phyloP scores from a whole-genome alignment of 2,113 vertebrate genomes.

The Oncorhynchus masou region DNA sequence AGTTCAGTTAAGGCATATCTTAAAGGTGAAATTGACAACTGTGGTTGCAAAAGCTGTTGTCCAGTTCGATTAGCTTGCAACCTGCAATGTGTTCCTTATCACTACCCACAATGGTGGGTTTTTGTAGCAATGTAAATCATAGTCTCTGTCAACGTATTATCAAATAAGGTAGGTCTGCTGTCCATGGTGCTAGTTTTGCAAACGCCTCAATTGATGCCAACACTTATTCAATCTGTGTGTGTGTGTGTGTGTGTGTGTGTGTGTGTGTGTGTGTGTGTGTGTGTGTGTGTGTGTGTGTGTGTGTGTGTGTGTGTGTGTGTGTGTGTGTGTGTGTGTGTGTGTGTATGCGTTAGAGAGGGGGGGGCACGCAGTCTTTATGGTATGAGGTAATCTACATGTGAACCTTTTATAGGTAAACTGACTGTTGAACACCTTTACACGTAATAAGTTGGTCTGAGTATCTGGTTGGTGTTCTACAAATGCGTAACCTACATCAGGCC shows the following conservation, averaged over 20 bases:
- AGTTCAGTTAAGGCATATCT: not conserved
- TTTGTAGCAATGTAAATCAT: not conserved
- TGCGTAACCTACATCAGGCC: not conserved
- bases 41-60: not conserved
- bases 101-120: too few relatives aligned
- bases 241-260: not conserved
- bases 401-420: not conserved
- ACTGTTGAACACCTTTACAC: not conserved
- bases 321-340: too few relatives aligned
- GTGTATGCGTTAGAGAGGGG: not conserved
- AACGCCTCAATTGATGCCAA: not conserved
- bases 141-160: not conserved
- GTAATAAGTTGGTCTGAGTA: too few relatives aligned
- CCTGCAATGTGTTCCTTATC: not conserved
- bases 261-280: slow-evolving; percentile 3
- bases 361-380: not conserved
- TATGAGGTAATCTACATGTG: not conserved
- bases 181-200: slow-evolving; percentile 36
- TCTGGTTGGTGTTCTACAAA: too few relatives aligned
- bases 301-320: not conserved
- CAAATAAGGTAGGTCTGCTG: slow-evolving; percentile 6
- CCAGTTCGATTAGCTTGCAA: not conserved
- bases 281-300: slow-evolving; percentile 2
- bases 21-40: not conserved
- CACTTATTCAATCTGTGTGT: not conserved